Evolutionary conservation across 2,888 invertebrate genomes (phyloP).

Genomic region (Pyrrhia umbra): DNA sequence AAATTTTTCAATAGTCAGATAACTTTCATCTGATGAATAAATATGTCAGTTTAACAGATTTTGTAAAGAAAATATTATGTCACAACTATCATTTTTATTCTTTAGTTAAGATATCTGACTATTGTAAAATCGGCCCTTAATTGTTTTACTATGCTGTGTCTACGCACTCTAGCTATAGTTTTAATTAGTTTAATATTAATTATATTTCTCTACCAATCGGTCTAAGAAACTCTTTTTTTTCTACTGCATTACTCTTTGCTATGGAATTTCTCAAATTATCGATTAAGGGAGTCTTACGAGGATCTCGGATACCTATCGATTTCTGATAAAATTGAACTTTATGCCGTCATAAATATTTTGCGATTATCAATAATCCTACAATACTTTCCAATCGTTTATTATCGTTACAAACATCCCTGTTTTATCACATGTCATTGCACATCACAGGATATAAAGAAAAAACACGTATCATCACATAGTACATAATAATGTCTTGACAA

Average conservation of each 20-base stretch:
- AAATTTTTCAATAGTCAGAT: too few species aligned
- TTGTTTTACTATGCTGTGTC: too few species aligned
- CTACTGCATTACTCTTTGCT: too few species aligned
- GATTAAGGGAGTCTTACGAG: neutral
- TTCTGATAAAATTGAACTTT: conserved; percentile 1
- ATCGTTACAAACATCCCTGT: conserved; percentile 40
- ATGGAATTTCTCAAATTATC: too few species aligned
- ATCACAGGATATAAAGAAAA: conserved; percentile 2
- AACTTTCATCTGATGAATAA: too few species aligned
- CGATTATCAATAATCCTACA: conserved; percentile 16
- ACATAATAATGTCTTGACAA: too few species aligned
- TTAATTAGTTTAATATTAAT: neutral
- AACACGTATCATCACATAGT: conserved; percentile 8
- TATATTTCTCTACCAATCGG: neutral
- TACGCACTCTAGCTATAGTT: neutral
- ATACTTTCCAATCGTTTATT: conserved; percentile 30
- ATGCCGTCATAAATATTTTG: neutral
- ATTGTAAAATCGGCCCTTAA: too few species aligned
- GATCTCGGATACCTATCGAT: neutral
- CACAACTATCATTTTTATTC: neutral
- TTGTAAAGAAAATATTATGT: too few species aligned
- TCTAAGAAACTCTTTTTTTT: neutral
- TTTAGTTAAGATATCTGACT: too few species aligned
- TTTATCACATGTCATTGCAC: conserved; percentile 47
- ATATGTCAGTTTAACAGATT: too few species aligned